phyloP scores from a whole-genome alignment of 1,140 invertebrate genomes.

The Leptinotarsa lineolata region DNA sequence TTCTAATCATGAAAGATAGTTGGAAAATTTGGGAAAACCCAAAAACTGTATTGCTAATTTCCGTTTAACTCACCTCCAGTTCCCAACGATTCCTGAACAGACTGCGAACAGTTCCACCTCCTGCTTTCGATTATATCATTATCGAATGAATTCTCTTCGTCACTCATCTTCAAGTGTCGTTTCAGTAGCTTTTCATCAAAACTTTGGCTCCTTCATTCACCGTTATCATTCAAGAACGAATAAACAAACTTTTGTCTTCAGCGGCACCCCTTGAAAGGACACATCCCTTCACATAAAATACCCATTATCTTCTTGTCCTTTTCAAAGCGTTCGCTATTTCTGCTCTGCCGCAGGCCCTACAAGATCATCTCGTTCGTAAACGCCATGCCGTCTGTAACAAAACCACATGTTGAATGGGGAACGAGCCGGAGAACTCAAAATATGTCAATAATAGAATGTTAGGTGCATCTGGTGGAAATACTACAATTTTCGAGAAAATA shows the following conservation, averaged over 20 bases:
- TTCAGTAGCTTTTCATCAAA: neutral
- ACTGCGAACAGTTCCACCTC: constrained; percentile 1
- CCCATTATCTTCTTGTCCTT: neutral
- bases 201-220: no score
- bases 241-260: neutral
- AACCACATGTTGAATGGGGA: constrained; percentile 15
- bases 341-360: constrained; percentile 9
- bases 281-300: neutral
- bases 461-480: no score
- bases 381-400: constrained; percentile 14
- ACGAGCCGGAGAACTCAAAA: neutral
- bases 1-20: no score
- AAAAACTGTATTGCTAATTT: neutral
- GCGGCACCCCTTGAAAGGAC: neutral
- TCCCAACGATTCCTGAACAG: neutral
- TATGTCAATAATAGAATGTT: neutral
- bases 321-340: neutral
- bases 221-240: neutral
- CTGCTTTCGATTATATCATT: constrained; percentile 5
- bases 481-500: no score
- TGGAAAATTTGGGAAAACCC: no score
- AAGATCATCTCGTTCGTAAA: neutral
- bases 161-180: constrained; percentile 2
- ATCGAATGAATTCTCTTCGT: neutral
- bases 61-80: neutral